A percentile compares a stretch with the other conserved stretches of the same genome.
These are phyloP conservation scores for Trichogramma pretiosum DNA, from an alignment of 1,140 invertebrate genomes.

Conservation along the genomic window DNA sequence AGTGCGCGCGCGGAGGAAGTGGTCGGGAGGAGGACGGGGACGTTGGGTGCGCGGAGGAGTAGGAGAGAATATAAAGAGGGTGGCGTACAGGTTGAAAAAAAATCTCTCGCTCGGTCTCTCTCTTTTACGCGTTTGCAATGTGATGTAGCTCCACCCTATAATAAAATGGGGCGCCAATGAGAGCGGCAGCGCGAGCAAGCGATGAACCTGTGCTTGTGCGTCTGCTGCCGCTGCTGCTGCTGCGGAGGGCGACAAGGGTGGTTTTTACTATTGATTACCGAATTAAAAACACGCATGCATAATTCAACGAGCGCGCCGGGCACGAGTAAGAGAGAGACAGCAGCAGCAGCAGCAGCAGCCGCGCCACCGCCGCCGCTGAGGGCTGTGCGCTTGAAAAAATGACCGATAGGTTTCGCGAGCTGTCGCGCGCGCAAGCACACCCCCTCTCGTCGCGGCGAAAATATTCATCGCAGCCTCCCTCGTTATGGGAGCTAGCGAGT, in stretches of 20 bases:
- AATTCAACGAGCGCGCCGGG: conserved; percentile 34
- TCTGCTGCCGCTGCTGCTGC: conserved; percentile 14
- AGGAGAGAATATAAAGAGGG: neutral
- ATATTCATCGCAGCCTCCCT: neutral
- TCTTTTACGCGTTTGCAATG: no score
- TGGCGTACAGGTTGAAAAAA: conserved; percentile 9
- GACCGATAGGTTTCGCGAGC: conserved; percentile 18
- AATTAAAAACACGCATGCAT: conserved; percentile 42
- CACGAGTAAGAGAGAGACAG: no score
- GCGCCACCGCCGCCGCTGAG: no score
- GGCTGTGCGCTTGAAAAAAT: conserved; percentile 4
- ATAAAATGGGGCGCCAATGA: conserved; percentile 19
- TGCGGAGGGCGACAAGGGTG: conserved; percentile 26
- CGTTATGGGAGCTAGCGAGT: neutral
- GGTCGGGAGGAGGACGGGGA: neutral
- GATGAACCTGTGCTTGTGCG: conserved; percentile 23
- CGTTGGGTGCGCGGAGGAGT: neutral
- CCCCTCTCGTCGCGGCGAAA: no score
- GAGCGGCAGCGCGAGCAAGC: conserved; percentile 17
- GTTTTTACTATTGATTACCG: conserved; percentile 42
- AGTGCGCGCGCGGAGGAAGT: neutral
- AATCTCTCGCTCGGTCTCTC: no score
- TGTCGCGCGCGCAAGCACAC: neutral
- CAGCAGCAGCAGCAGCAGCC: no score
- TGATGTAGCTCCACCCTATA: conserved; percentile 26